These are phyloP conservation scores for Promerops cafer DNA, from an alignment of 2,113 vertebrate species.

Conservation along the genomic window DNA sequence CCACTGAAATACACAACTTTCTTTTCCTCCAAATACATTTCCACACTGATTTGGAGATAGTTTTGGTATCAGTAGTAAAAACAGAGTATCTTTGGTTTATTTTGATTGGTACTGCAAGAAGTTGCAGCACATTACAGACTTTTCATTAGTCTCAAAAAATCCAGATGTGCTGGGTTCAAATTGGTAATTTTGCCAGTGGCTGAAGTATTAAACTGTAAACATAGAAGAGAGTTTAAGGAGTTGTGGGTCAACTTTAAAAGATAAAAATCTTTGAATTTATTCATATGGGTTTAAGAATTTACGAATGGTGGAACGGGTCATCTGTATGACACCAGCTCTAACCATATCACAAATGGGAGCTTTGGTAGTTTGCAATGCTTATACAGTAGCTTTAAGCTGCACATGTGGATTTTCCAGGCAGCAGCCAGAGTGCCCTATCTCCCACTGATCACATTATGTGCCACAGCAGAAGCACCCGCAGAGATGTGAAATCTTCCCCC, in stretches of 20 bases:
- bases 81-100: neutral
- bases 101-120: neutral
- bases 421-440: neutral
- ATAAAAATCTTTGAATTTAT: neutral
- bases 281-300: neutral
- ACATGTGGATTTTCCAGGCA: neutral
- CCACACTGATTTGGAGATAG: neutral
- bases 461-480: neutral
- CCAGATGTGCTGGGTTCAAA: neutral
- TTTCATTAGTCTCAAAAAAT: neutral
- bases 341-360: neutral
- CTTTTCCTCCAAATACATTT: neutral
- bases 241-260: neutral
- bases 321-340: neutral
- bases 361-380: neutral
- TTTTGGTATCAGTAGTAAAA: neutral
- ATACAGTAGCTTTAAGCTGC: neutral
- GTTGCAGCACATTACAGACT: neutral
- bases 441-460: neutral
- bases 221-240: neutral
- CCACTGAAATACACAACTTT: neutral
- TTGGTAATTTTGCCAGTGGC: neutral
- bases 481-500: neutral
- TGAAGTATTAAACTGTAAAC: neutral
- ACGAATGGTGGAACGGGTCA: neutral